A percentile compares a stretch with the other conserved stretches of the same genome.
Conservation (phyloP, 2,888 invertebrate genomes). For the Leptogaster cylindrica region DNA sequence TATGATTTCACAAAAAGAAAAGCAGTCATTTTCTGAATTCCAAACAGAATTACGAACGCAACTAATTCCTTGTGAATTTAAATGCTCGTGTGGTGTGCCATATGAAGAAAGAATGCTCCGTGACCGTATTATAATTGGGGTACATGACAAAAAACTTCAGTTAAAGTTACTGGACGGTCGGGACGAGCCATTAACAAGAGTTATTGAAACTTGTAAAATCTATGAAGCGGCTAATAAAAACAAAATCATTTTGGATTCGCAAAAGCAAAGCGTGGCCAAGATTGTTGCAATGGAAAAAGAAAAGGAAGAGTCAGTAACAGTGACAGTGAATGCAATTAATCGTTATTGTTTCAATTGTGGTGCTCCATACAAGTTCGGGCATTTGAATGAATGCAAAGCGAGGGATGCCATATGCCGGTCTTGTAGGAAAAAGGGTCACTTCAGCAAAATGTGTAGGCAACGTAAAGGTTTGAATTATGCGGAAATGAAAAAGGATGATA, state of each 20-base stretch:
- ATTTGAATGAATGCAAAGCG: constrained; percentile 30
- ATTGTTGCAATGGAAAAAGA: background rate
- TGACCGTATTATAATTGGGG: constrained; percentile 46
- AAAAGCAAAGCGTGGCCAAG: no score
- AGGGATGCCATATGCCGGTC: background rate
- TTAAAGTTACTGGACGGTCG: constrained; percentile 43
- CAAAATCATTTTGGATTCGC: background rate
- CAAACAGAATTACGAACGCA: constrained; percentile 47
- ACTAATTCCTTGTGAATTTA: constrained; percentile 45
- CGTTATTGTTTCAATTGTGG: background rate
- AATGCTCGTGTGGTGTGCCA: constrained; percentile 43
- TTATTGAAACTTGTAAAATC: constrained; percentile 38
- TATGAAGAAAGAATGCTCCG: constrained; percentile 47
- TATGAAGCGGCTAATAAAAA: background rate
- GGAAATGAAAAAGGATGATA: background rate
- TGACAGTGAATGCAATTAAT: background rate
- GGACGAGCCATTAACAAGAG: constrained; percentile 43
- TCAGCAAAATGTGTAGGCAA: background rate
- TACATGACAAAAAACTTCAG: constrained; percentile 36
- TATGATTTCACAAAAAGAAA: constrained; percentile 48
- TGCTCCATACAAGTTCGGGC: constrained; percentile 17
- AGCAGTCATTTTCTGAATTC: constrained; percentile 47
- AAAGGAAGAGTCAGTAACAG: background rate
- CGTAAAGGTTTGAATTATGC: background rate
- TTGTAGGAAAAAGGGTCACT: background rate